phyloP scores from a whole-genome alignment of 2,888 invertebrate species.

The Caenorhabditis zanzibari region DNA sequence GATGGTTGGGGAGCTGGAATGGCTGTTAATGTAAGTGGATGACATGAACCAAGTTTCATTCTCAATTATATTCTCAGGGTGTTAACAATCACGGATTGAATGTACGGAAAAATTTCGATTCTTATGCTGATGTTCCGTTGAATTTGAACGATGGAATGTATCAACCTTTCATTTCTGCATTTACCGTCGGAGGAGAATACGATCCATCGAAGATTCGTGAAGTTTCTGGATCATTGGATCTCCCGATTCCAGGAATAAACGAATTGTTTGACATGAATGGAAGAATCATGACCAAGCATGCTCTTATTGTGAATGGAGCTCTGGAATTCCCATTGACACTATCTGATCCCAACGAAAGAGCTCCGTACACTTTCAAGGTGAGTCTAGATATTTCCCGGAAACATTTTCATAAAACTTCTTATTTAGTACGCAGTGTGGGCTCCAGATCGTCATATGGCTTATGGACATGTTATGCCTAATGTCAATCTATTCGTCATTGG shows the following conservation, averaged over 20 bases:
- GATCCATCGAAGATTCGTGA: constrained; percentile 76
- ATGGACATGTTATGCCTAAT: constrained; percentile 75
- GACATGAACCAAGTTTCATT: neutral
- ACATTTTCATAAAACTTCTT: no score
- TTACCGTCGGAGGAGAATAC: constrained; percentile 74
- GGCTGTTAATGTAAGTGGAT: constrained; percentile 75
- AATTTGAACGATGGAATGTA: constrained; percentile 71
- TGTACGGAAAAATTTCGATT: constrained; percentile 77
- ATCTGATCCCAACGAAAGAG: constrained; percentile 78
- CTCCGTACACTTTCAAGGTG: constrained; percentile 75
- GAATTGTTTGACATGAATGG: constrained; percentile 79
- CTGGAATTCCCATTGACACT: constrained; percentile 78
- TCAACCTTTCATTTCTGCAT: constrained; percentile 74
- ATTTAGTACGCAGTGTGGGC: constrained; percentile 57
- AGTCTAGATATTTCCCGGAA: neutral
- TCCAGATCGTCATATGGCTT: constrained; percentile 66
- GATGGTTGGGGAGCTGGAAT: constrained; percentile 80
- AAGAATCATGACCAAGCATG: constrained; percentile 71
- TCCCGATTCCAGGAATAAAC: constrained; percentile 77
- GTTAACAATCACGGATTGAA: constrained; percentile 76
- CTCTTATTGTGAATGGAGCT: constrained; percentile 67
- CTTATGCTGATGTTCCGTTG: constrained; percentile 77
- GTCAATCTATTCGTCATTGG: constrained; percentile 71
- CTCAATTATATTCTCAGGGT: constrained; percentile 59
- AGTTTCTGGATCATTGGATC: constrained; percentile 72